Percentiles rank a stretch among this genome's conserved stretches.
Evolutionary conservation across 2,797 vertebrate species (phyloP).

Genomic region (Bovichtus variegatus): DNA sequence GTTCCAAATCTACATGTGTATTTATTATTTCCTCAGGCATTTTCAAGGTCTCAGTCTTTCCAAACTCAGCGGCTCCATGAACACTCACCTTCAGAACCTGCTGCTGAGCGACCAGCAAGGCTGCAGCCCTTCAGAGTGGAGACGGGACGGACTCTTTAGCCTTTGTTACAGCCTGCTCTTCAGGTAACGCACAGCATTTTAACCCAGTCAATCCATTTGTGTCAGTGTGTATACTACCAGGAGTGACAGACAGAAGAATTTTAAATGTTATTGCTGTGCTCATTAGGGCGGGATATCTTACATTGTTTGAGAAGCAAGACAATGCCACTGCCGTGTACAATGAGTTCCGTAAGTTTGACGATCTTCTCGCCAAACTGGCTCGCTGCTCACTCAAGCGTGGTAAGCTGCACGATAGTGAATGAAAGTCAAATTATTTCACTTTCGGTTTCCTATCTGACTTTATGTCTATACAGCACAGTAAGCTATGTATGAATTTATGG

Average conservation of each 20-base stretch:
- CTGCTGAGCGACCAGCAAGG: slow-evolving; percentile 69
- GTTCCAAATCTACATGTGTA: neutral
- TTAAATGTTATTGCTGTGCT: slow-evolving; percentile 1
- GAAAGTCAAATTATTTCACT: neutral
- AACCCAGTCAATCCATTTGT: neutral
- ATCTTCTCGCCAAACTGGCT: slow-evolving; percentile 86
- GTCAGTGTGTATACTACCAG: neutral
- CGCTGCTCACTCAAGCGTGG: slow-evolving; percentile 77
- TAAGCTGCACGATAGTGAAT: slow-evolving; percentile 48
- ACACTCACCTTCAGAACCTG: slow-evolving; percentile 79
- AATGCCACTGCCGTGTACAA: slow-evolving; percentile 79
- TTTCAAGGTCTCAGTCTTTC: slow-evolving; percentile 84
- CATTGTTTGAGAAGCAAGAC: slow-evolving; percentile 76
- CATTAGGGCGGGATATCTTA: slow-evolving; percentile 90
- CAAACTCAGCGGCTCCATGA: slow-evolving; percentile 82
- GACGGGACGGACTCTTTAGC: slow-evolving; percentile 84
- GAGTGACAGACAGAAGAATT: neutral
- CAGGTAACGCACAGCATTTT: slow-evolving; percentile 77
- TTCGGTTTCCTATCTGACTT: neutral
- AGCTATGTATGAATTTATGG: neutral
- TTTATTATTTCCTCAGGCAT: slow-evolving; percentile 78
- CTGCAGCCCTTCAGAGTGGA: slow-evolving; percentile 77
- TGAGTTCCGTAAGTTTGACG: slow-evolving; percentile 87
- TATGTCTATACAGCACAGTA: neutral
- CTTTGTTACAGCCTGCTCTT: slow-evolving; percentile 90